These are phyloP conservation scores for Characodon lateralis DNA, from an alignment of 2,797 vertebrate genomes.

Conservation along the genomic window DNA sequence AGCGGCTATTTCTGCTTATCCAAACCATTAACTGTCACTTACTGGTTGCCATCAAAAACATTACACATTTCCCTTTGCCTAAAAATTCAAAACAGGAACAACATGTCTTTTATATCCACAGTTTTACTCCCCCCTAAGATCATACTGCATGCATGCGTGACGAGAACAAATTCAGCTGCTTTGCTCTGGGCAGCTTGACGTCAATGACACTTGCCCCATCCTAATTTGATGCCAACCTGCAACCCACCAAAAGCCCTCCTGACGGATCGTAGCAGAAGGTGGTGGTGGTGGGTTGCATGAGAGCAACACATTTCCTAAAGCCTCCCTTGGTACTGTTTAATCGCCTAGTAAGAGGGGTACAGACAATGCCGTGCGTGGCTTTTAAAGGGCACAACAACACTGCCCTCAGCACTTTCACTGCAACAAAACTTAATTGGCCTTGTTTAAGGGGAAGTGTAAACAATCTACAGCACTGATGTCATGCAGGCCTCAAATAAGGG, in stretches of 20 bases:
- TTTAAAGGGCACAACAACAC: slow-evolving; percentile 78
- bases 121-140: slow-evolving; percentile 40
- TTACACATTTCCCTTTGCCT: slow-evolving; percentile 35
- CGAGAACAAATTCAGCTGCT: slow-evolving; percentile 53
- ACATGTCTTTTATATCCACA: slow-evolving; percentile 24
- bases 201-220: slow-evolving; percentile 67
- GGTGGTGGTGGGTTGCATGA: slow-evolving; percentile 80
- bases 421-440: slow-evolving; percentile 82
- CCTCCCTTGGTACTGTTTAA: slow-evolving; percentile 78
- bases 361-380: slow-evolving; percentile 77
- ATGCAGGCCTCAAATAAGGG: slow-evolving; percentile 69
- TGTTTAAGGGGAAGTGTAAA: slow-evolving; percentile 71
- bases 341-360: slow-evolving; percentile 74
- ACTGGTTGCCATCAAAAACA: slow-evolving; percentile 65
- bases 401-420: slow-evolving; percentile 78
- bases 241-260: slow-evolving; percentile 49
- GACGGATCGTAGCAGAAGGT: slow-evolving; percentile 48
- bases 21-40: slow-evolving; percentile 68
- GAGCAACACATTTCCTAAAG: slow-evolving; percentile 81
- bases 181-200: slow-evolving; percentile 59
- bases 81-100: slow-evolving; percentile 43
- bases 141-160: slow-evolving; percentile 59
- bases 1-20: slow-evolving; percentile 54
- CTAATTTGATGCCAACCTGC: slow-evolving; percentile 49
- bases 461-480: slow-evolving; percentile 77